Base-by-base conservation (phyloP, 1,140 invertebrate genomes). In the Spodoptera frugiperda region DNA sequence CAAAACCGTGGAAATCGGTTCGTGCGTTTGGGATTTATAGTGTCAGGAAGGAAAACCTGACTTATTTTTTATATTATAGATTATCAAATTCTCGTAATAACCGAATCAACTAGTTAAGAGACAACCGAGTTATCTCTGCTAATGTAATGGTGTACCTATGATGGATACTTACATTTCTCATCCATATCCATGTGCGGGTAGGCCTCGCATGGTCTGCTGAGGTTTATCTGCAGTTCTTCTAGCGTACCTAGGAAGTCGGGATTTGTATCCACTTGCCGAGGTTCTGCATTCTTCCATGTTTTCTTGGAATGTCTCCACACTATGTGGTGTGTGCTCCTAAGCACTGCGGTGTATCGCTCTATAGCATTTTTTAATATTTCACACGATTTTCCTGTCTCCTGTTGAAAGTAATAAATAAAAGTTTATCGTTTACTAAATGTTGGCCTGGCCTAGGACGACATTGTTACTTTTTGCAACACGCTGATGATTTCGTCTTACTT, bases 171-270 rank as follows among this genome's bases (percentile, higher is more conserved):
- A 97, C 97, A 97, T 79, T 95, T 94, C 91, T 98, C 97, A 86
- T 96, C 95, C 96, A 97, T 97, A 9, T 94, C 77, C n/a, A 95
- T 87, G 77, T 95, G 84, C 0, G 97, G 97, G 70, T 94, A 94
- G 1, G 94, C 89, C 77, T 94, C 93, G 84, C 96, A 97, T 1
- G 90, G 85, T 12, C 86, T 84, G 17, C 88, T 91, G 12, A 97
- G 83, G 15, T 94, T 84, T n/a, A 97, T 89, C 1, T 91, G 78
- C 10, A 97, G 82, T 15, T 86, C 79, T 44, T 88, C 84, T 10
- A 95, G 68, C 84, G 82, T 14, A 95, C 95, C 25, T 75, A 80
- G 11, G 57, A 65, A 17, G 61, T 49, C 19, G 10, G 49, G 39
- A 19, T 19, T 14, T 39, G 25, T 44, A 6, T 61, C 33, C 10